These are phyloP conservation scores for Percopsis transmontana DNA, from an alignment of 2,113 vertebrate genomes.

Conservation along the genomic window DNA sequence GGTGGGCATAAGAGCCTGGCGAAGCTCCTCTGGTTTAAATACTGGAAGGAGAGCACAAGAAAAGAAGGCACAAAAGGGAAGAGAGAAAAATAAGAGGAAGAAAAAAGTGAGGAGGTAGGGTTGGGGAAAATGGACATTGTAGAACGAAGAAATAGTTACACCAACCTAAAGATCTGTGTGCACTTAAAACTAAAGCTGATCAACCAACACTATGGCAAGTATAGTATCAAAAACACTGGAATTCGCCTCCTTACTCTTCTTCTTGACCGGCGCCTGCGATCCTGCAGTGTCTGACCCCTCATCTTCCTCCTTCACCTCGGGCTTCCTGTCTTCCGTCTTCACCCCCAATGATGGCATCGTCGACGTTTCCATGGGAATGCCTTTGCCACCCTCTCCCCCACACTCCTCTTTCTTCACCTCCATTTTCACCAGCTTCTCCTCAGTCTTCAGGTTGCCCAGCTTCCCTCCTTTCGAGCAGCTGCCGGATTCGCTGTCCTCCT, in stretches of 20 bases:
- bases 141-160: too few relatives aligned
- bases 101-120: too few relatives aligned
- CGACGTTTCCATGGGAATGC: conserved; percentile 81
- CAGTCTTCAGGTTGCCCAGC: conserved; percentile 79
- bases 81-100: too few relatives aligned
- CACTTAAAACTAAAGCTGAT: too few relatives aligned
- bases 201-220: too few relatives aligned
- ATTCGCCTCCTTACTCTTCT: conserved; percentile 84
- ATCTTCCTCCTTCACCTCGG: conserved; percentile 90
- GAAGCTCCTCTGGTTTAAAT: conserved; percentile 97
- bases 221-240: neutral
- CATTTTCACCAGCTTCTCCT: conserved; percentile 83
- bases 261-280: conserved; percentile 86
- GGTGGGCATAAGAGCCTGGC: conserved; percentile 96
- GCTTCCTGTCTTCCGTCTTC: conserved; percentile 84
- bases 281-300: conserved; percentile 79
- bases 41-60: conserved; percentile 72
- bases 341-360: neutral
- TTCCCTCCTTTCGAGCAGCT: conserved; percentile 75
- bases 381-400: conserved; percentile 82
- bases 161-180: too few relatives aligned
- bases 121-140: too few relatives aligned
- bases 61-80: conserved; percentile 2
- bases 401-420: conserved; percentile 78
- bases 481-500: conserved; percentile 76